Conservation (phyloP, 2,888 invertebrate genomes). For the Phaonia tiefii region DNA sequence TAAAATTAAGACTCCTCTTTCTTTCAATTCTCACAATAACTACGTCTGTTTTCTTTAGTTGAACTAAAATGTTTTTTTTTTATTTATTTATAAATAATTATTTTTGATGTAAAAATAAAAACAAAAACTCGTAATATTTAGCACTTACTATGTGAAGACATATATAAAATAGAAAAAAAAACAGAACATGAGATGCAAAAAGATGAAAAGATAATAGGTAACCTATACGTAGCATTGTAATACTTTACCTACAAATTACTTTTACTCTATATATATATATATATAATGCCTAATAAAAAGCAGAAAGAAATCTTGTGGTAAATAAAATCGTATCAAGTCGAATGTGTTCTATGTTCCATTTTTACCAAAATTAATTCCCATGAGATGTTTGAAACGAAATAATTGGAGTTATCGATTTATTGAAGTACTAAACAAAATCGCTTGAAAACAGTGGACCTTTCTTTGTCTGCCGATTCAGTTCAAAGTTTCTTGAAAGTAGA, state of each 20-base stretch:
- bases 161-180: slow-evolving; percentile 1
- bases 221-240: slow-evolving; percentile 28
- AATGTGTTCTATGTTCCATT: too few species aligned
- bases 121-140: neutral
- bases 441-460: too few species aligned
- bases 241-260: slow-evolving; percentile 34
- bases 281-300: slow-evolving; percentile 25
- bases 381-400: too few species aligned
- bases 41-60: neutral
- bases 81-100: slow-evolving; percentile 14
- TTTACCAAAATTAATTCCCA: too few species aligned
- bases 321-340: slow-evolving; percentile 2
- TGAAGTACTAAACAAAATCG: too few species aligned
- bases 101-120: slow-evolving; percentile 16
- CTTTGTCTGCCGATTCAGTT: too few species aligned
- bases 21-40: too few species aligned
- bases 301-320: slow-evolving; percentile 11
- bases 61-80: neutral
- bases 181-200: neutral
- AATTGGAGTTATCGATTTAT: too few species aligned
- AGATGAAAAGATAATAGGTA: slow-evolving; percentile 18
- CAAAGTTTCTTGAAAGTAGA: too few species aligned
- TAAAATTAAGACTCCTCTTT: neutral
- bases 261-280: slow-evolving; percentile 25
- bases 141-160: neutral